These are phyloP conservation scores for Thymelicus lineola DNA, from an alignment of 2,888 invertebrate genomes.

Conservation along the genomic window DNA sequence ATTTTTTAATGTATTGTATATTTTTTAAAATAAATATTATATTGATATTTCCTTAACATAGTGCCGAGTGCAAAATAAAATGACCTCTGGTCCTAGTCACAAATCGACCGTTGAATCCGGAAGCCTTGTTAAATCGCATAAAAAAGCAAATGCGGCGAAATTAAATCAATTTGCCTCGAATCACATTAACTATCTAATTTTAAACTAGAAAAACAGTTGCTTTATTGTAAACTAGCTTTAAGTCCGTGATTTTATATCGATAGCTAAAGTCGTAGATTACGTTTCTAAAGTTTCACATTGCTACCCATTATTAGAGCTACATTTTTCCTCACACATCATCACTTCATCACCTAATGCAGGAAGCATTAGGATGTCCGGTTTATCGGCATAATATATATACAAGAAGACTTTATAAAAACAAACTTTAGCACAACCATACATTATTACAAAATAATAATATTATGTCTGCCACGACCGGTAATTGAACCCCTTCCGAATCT, in stretches of 20 bases:
- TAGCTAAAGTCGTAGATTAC: background rate
- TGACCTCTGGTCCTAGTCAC: no score
- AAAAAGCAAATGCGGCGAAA: constrained; percentile 7
- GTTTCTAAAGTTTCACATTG: background rate
- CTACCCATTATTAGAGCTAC: background rate
- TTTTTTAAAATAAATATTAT: no score
- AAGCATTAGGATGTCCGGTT: no score
- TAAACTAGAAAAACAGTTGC: background rate
- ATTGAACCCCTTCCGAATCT: no score
- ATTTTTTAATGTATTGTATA: no score
- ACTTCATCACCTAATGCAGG: no score
- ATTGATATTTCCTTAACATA: background rate
- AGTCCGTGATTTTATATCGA: constrained; percentile 1
- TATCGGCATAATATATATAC: no score
- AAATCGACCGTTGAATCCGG: background rate
- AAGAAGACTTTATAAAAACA: no score
- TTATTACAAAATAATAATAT: no score
- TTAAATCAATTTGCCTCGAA: background rate
- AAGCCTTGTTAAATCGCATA: background rate
- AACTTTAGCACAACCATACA: no score
- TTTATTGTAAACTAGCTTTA: background rate
- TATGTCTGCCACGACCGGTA: no score
- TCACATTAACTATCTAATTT: constrained; percentile 1
- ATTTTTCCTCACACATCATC: no score
- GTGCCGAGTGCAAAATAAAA: constrained; percentile 3